Conservation (phyloP, 2,888 invertebrate genomes). For the Erebia ligea region DNA sequence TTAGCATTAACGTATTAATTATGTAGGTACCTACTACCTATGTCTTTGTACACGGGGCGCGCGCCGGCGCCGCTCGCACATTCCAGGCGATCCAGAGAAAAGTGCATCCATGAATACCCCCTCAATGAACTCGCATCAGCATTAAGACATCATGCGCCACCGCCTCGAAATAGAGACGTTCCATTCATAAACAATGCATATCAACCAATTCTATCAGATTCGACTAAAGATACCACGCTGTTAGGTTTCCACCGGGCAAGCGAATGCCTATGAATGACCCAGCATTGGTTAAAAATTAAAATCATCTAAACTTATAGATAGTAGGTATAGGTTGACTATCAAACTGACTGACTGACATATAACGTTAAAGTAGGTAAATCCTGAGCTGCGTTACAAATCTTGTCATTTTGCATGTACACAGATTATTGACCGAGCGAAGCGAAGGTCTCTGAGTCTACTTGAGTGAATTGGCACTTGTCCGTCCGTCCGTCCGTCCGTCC, state of each 20-base stretch:
- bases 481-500: too few relatives aligned
- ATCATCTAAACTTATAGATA: too few relatives aligned
- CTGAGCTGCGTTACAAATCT: too few relatives aligned
- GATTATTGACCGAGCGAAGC: too few relatives aligned
- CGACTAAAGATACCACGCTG: not conserved
- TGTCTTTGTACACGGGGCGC: conserved; percentile 45
- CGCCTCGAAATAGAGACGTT: conserved; percentile 66
- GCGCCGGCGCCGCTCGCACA: conserved; percentile 53
- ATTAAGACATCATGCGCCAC: conserved; percentile 66
- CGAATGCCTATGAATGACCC: not conserved
- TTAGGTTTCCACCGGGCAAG: not conserved
- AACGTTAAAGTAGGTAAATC: too few relatives aligned
- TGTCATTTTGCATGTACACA: too few relatives aligned
- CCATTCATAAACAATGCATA: conserved; percentile 73
- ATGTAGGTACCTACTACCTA: not conserved
- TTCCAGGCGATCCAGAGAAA: conserved; percentile 55
- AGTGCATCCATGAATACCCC: conserved; percentile 69
- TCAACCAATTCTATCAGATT: conserved; percentile 63
- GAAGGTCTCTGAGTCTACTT: too few relatives aligned
- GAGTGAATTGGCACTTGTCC: too few relatives aligned
- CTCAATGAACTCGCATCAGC: conserved; percentile 59
- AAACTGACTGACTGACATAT: too few relatives aligned
- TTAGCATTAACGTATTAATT: not conserved
- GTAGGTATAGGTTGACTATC: too few relatives aligned
- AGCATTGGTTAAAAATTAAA: too few relatives aligned